Base-by-base conservation (phyloP, 1,140 invertebrate species). In the Caenorhabditis inopinata region DNA sequence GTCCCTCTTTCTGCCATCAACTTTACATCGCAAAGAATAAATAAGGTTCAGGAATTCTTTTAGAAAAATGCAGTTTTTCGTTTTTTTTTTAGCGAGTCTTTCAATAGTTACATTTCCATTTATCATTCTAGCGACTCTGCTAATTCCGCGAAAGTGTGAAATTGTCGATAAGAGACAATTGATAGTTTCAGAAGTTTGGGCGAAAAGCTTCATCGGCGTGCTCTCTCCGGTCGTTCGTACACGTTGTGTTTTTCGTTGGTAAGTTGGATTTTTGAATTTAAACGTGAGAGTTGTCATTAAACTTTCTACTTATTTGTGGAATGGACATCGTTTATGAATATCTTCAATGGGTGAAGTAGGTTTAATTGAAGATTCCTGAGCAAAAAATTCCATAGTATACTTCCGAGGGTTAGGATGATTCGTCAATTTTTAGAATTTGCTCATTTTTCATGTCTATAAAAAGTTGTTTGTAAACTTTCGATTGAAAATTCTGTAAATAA, bases 111-210 rank as follows among this genome's bases (percentile, higher is more conserved):
- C n/a, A n/a, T 42, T 42, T 42, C 38, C 14, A 42, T 42, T 42
- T 42, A 7, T 42, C 5, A 42, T 42, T 14, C 14, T 42, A n/a
- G n/a, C n/a, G n/a, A n/a, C 38, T 42, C 14, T 42, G 5, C 14
- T 42, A 7, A 14, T 14, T 9, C n/a, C 7, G 21, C 23, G 6
- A 29, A 7, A 16, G 32, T 68, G 58, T 21, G 32, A 68, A 68
- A 42, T 38, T 68, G 58, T 68, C 58, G 58, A 68, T 68, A 68
- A 68, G 58, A 68, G 25, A 68, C n/a, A 68, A 68, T 68, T 21
- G n/a, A 38, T 68, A 38, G 29, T 42, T 42, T 42, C 38, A 42
- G 38, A 29, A 68, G 58, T 38, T 68, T 68, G 58, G 18, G 32
- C 32, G 32, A 68, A 68, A 68, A 68, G 23, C 58, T 38, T 68